These are phyloP conservation scores for Arothron firmamentum DNA, from an alignment of 2,113 vertebrate species.

Conservation along the genomic window DNA sequence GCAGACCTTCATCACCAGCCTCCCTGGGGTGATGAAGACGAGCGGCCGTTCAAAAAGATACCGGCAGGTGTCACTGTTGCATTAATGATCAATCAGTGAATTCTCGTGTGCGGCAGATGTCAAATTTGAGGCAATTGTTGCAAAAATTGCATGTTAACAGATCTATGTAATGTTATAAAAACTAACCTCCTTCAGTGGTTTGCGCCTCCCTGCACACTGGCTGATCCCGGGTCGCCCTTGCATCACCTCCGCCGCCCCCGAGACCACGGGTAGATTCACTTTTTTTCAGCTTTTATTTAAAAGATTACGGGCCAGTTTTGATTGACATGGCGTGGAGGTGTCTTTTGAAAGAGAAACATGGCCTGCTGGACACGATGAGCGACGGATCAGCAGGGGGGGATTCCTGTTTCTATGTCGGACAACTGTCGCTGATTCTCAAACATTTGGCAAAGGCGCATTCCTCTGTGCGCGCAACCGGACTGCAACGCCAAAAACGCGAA, in stretches of 20 bases:
- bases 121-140: not conserved
- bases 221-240: not conserved
- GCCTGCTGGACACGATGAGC: not conserved
- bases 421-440: slow-evolving; percentile 9
- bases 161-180: not conserved
- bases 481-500: slow-evolving; percentile 5
- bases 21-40: not conserved
- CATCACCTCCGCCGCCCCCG: too few species aligned
- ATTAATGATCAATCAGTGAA: not conserved
- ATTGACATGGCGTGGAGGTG: not conserved
- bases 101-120: too few species aligned
- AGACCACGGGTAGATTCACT: too few species aligned
- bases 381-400: slow-evolving; percentile 1
- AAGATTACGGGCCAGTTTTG: not conserved
- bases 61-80: slow-evolving; percentile 51
- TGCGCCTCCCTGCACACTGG: not conserved
- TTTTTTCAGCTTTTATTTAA: too few species aligned
- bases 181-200: not conserved
- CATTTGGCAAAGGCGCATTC: slow-evolving; percentile 53
- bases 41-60: not conserved
- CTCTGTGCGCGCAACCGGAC: slow-evolving; percentile 45
- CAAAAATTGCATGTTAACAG: not conserved
- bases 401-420: slow-evolving; percentile 11
- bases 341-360: too few species aligned
- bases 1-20: not conserved